These are phyloP conservation scores for Bathynomus jamesi DNA, from an alignment of 1,140 invertebrate genomes.

Conservation along the genomic window DNA sequence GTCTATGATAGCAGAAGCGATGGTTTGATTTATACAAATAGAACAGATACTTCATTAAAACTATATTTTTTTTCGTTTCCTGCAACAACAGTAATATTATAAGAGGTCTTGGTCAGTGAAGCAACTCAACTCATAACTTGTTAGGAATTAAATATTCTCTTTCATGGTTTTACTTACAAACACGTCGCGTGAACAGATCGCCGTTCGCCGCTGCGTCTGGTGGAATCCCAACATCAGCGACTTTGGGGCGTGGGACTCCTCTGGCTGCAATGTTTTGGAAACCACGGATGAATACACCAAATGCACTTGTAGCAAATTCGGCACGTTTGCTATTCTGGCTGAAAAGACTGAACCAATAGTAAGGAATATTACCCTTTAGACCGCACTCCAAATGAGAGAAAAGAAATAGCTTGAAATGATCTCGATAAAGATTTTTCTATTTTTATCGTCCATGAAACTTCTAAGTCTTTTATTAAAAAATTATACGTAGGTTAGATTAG, in stretches of 20 bases:
- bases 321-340: slow-evolving; percentile 36
- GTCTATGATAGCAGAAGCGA: neutral
- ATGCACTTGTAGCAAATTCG: slow-evolving; percentile 37
- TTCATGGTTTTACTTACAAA: too few relatives aligned
- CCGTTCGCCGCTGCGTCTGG: slow-evolving; percentile 33
- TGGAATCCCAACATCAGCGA: slow-evolving; percentile 29
- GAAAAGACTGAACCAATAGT: slow-evolving; percentile 24
- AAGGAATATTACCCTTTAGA: neutral
- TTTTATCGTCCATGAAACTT: too few relatives aligned
- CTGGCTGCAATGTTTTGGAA: slow-evolving; percentile 33
- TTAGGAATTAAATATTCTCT: too few relatives aligned
- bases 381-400: too few relatives aligned
- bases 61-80: neutral
- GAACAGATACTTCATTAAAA: neutral
- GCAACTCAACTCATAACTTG: too few relatives aligned
- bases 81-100: neutral
- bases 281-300: slow-evolving; percentile 31
- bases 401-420: too few relatives aligned
- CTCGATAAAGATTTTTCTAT: too few relatives aligned
- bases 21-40: neutral
- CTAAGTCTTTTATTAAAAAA: too few relatives aligned
- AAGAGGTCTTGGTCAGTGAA: too few relatives aligned
- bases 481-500: too few relatives aligned
- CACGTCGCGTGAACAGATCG: too few relatives aligned
- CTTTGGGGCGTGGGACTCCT: slow-evolving; percentile 37